Evolutionary conservation across 2,797 vertebrate species (phyloP).

Genomic region (Coreius guichenoti): DNA sequence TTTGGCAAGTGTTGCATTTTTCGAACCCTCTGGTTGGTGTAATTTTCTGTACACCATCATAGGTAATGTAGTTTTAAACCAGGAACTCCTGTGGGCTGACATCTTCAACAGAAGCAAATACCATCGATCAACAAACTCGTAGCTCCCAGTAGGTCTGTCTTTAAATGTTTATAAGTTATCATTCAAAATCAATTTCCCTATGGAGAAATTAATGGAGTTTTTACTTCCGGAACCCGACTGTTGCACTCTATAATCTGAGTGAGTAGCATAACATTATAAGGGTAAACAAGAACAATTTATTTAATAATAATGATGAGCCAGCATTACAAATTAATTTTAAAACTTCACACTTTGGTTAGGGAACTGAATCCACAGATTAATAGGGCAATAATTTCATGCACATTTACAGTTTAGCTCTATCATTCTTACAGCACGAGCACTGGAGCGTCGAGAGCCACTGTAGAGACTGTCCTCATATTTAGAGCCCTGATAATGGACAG

Average conservation of each 20-base stretch:
- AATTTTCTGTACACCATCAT: background rate
- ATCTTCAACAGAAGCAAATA: background rate
- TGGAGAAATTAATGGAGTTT: background rate
- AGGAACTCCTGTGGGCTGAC: background rate
- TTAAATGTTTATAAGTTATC: background rate
- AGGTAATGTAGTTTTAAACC: background rate
- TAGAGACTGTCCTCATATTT: constrained; percentile 72
- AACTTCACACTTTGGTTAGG: constrained; percentile 9
- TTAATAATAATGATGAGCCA: background rate
- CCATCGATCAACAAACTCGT: background rate
- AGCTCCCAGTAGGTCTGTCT: too few species aligned
- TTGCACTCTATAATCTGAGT: background rate
- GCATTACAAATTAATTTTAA: background rate
- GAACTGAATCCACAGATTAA: background rate
- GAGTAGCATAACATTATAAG: background rate
- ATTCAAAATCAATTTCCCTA: background rate
- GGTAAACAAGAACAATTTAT: background rate
- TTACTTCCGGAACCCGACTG: background rate
- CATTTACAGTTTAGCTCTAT: background rate
- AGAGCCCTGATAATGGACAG: constrained; percentile 64
- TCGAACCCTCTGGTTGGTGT: background rate
- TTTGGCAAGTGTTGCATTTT: background rate
- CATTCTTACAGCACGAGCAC: constrained; percentile 69
- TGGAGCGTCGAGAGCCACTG: constrained; percentile 64
- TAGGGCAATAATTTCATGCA: background rate